Percentiles rank a stretch among this genome's conserved stretches.
phyloP scores from a whole-genome alignment of 1,140 invertebrate species.

The Heterodera schachtii region DNA sequence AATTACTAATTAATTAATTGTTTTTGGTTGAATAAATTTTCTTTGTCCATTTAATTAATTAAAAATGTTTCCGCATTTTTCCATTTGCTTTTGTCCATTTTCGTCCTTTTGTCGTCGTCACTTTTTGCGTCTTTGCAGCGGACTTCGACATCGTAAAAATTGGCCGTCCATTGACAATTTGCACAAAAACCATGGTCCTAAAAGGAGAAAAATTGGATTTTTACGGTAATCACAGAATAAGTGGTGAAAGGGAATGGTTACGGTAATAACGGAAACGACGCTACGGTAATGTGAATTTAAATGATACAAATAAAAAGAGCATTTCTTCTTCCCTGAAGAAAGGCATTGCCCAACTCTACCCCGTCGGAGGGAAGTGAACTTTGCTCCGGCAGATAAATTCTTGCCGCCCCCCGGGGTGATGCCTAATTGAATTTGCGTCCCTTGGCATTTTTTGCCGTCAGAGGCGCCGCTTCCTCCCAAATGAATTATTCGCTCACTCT shows the following conservation, averaged over 20 bases:
- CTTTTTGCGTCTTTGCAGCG: not conserved
- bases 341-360: no score
- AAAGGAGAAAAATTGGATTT: not conserved
- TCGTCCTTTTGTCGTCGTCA: not conserved
- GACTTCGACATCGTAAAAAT: conserved; percentile 9
- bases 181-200: conserved; percentile 4
- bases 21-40: no score
- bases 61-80: not conserved
- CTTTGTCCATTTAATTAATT: not conserved
- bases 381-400: no score
- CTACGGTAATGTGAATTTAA: no score
- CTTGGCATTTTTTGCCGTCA: not conserved
- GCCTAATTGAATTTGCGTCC: not conserved
- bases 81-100: not conserved
- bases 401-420: no score
- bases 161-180: not conserved
- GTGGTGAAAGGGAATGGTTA: not conserved
- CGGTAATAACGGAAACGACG: no score
- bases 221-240: not conserved
- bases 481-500: no score
- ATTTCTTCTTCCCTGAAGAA: no score
- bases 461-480: no score
- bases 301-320: no score
- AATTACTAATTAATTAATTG: no score
- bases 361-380: no score